Evolutionary conservation across 2,888 invertebrate genomes (phyloP), one percentile per base, ranked within the genome.

Genomic region (Notocelia uddmanniana): DNA sequence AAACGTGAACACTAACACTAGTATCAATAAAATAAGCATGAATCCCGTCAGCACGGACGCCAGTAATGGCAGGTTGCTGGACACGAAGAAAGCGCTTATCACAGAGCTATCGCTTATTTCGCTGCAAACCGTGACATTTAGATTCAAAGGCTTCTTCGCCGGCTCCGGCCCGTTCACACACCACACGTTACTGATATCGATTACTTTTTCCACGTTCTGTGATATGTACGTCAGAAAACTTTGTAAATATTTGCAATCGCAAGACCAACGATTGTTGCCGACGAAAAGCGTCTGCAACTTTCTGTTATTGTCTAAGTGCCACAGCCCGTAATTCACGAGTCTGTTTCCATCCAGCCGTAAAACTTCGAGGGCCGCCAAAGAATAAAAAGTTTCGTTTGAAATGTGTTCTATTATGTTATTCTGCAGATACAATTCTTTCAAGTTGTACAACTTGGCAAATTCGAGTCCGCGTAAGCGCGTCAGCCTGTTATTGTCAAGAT

Each of bases 221-320:
- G 96, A 95, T 57, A 97, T 96, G 95, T 97, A 98, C 76, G 96
- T 95, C 59, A 97, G 96, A 78, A 98, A 94, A 74, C 97, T 96
- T 89, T 97, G 97, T 79, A 98, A 94, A 92, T 97, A 98, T 91
- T 97, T 97, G 92, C 98, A 98, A 73, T 97, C 96, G 83, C 98
- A 98, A 9, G 97, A 97, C 98, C 98, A 98, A 70, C 95, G 95
- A 87, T 98, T 98, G 80, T 96, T 95, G 54, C 97, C 96, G 74
- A 98, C 94, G 34, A 96, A 96, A 75, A 98, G 89, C 74, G 97
- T 96, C 80, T 95, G 95, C 79, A 98, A 91, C 78, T 95, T 95
- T 74, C 95, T 94, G 89, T 97, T 97, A 90, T 94, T 94, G 91
- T 89, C 94, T 83, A 97, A 94, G 87, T 97, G 96, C 96, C 97